A percentile compares a stretch with the other conserved stretches of the same genome.
Conservation (phyloP, 2,888 invertebrate species). For the Salticus scenicus region DNA sequence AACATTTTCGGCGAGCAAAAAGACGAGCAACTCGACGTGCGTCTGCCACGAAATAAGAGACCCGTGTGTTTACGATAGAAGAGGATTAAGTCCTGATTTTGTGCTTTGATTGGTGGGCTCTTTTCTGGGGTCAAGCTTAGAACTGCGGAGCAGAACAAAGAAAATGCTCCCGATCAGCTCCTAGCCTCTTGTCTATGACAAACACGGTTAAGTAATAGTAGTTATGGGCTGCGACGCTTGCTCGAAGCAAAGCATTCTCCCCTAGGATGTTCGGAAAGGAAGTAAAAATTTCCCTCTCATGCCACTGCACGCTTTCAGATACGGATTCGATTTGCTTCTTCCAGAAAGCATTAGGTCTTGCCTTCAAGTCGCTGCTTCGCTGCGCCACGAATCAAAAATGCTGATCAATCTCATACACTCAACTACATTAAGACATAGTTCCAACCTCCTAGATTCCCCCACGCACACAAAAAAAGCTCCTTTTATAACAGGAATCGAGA, state of each 20-base stretch:
- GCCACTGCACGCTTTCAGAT: constrained; percentile 29
- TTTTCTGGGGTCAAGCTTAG: constrained; percentile 62
- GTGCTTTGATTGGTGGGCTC: constrained; percentile 66
- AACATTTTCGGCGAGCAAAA: constrained; percentile 68
- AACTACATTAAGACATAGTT: constrained; percentile 30
- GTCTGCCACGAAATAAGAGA: constrained; percentile 39
- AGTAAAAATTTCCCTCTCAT: constrained; percentile 53
- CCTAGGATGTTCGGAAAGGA: constrained; percentile 26
- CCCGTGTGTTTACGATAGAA: constrained; percentile 66
- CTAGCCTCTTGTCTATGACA: constrained; percentile 52
- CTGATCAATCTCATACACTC: constrained; percentile 30
- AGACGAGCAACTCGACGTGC: constrained; percentile 60
- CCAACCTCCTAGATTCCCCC: neutral
- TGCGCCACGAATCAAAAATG: constrained; percentile 11
- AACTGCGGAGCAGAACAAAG: constrained; percentile 59
- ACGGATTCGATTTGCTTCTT: constrained; percentile 57
- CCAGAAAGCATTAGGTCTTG: constrained; percentile 53
- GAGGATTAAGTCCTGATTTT: constrained; percentile 68
- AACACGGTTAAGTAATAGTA: constrained; percentile 69
- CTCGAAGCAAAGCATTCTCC: constrained; percentile 18
- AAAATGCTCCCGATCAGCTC: constrained; percentile 61
- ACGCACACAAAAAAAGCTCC: neutral
- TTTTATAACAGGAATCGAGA: constrained; percentile 5
- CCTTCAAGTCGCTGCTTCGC: neutral
- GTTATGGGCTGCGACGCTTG: constrained; percentile 51